Base-by-base conservation (phyloP, 2,888 invertebrate species). In the Arctia plantaginis region DNA sequence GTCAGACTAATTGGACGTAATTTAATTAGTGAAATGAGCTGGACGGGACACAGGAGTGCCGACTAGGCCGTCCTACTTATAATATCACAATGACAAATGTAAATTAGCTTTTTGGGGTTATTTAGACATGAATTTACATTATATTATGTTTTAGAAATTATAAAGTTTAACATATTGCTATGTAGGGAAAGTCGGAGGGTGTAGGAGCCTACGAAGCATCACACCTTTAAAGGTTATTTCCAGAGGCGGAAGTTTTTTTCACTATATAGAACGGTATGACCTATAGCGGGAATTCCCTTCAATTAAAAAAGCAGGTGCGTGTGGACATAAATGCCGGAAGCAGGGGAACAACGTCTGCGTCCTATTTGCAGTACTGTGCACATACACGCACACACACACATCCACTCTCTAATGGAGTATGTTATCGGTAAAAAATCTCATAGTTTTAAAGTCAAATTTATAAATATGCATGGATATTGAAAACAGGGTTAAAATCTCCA, bases 11-110 rank as follows among this genome's bases (percentile, higher is more conserved):
- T 81, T 82, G 77, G 76, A 27, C 23, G 2, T 80, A 79, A 84
- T 75, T 67, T 75, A 79, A 84, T 84, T 84, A 84, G 73, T 27
- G 35, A 75, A 80, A 79, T 77, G 77, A 78, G 76, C 66, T 69
- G 66, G 66, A 77, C 66, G 66, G 66, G 65, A 68, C 73, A 73
- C 33, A 66, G 85, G 73, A 76, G 80, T 77, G 71, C 67, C 72
- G 72, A 69, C 39, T 69, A 44, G 66, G 47, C 33, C 72, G 72
- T 68, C 55, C 55, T 39, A 72, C 27, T 80, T 65, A 68, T 70
- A 33, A 0, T 7, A 30, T 66, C 8, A 69, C 59, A n/a, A 27
- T 62, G 66, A 51, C 12, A 47, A 47, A 12, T 71, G 35, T 65
- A 33, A 30, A 72, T 35, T 73, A 41, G 62, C 59, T 71, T 73